Base-by-base conservation (phyloP, 2,113 vertebrate genomes). In the Glaucidium brasilianum region DNA sequence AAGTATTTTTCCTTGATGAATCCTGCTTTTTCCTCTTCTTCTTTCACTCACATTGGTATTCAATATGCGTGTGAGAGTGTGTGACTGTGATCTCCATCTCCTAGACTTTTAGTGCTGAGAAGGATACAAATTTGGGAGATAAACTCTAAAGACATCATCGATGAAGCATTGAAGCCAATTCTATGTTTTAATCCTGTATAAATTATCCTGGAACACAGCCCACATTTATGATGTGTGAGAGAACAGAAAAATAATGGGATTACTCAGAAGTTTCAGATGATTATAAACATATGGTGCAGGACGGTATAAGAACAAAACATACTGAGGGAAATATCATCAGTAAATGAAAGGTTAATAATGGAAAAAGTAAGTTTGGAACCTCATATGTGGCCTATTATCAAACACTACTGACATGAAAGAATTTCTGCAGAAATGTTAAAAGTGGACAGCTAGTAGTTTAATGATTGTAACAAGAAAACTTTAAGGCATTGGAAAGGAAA, bases 241-340 rank as follows among this genome's bases (percentile, higher is more conserved):
- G 64, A 92, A 95, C 52, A 96, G 88, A 96, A 97, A 82, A 94
- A 92, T 78, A 91, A 94, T 96, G 94, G 93, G 92, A 89, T 94
- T 77, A 93, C 85, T 95, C 79, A 82, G 52, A 96, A 89, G 90
- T 95, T 92, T 96, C 68, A 71, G 35, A 84, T 97, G 96, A 97
- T 98, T 96, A 96, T 95, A 98, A 98, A 98, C 97, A 98, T 94
- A 95, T 97, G 97, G 96, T 92, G 63, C 63, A 81, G 85, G 52
- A 90, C 9, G 5, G 30, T 73, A 91, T 47, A 83, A 95, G 93
- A 91, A 73, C 76, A 94, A 94, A 77, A 96, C 73, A 79, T n/a
- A 55, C 81, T 56, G 62, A 77, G 80, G 77, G 68, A 92, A 92
- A 92, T 80, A 94, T 94, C 79, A 81, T 90, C 94, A 87, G 93